phyloP scores from a whole-genome alignment of 37 sponge, comb jelly and placozoan genomes.

The Beroe forskalii region DNA sequence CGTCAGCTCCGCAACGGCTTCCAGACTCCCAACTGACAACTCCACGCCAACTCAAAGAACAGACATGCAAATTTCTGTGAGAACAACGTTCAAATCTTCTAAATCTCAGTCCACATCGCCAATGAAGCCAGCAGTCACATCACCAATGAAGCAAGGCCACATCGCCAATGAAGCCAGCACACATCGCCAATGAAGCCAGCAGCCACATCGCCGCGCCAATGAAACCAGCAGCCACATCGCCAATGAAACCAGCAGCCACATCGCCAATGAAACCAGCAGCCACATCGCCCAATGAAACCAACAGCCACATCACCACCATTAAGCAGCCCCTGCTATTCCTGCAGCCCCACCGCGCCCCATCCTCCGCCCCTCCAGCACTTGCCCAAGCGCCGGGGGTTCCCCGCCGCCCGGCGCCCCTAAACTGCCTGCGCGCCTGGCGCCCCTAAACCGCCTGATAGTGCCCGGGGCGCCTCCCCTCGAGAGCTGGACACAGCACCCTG shows the following conservation, averaged over 20 bases:
- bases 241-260: no score
- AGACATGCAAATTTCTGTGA: slow-evolving; percentile 4
- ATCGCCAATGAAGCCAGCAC: no score
- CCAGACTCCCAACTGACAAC: no score
- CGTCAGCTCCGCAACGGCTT: no score
- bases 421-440: not conserved
- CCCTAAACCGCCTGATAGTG: not conserved
- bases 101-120: slow-evolving; percentile 13
- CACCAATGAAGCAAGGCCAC: no score
- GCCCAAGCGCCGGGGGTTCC: not conserved
- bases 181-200: no score
- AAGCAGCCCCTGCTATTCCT: not conserved
- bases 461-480: not conserved
- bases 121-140: not conserved
- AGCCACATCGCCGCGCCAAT: no score
- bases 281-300: no score
- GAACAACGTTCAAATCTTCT: slow-evolving; percentile 1
- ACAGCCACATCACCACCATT: not conserved
- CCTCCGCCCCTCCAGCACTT: not conserved
- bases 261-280: no score
- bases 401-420: not conserved
- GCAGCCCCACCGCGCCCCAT: not conserved
- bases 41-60: not conserved
- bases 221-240: no score
- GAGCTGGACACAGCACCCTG: not conserved